Conservation (phyloP, 2,888 invertebrate species). For the Hirtodrosophila duncani region DNA sequence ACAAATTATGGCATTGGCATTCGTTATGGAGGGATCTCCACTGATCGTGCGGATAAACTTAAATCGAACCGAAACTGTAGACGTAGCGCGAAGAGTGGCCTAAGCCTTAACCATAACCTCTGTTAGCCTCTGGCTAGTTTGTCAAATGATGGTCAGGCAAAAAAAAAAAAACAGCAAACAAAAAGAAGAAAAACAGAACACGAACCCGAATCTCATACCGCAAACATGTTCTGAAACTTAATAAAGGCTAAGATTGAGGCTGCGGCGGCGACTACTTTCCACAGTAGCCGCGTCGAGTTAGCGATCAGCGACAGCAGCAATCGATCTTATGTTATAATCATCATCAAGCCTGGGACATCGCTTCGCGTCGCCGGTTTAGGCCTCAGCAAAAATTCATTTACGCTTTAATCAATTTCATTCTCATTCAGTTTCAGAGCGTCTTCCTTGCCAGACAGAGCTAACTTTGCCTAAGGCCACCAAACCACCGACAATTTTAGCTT, state of each 20-base stretch:
- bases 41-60: slow-evolving; percentile 74
- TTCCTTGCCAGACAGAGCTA: slow-evolving; percentile 16
- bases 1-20: slow-evolving; percentile 62
- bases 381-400: slow-evolving; percentile 75
- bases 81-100: slow-evolving; percentile 22
- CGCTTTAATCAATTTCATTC: slow-evolving; percentile 77
- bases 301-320: slow-evolving; percentile 76
- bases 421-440: slow-evolving; percentile 22
- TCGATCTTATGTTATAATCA: slow-evolving; percentile 76
- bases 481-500: slow-evolving; percentile 65
- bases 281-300: slow-evolving; percentile 77
- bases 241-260: slow-evolving; percentile 31
- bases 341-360: slow-evolving; percentile 36
- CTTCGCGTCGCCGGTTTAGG: slow-evolving; percentile 35
- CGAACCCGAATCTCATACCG: slow-evolving; percentile 55
- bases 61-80: slow-evolving; percentile 55
- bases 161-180: slow-evolving; percentile 15
- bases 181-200: slow-evolving; percentile 19
- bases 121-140: slow-evolving; percentile 65
- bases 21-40: slow-evolving; percentile 35
- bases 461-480: slow-evolving; percentile 52
- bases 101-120: slow-evolving; percentile 25
- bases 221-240: slow-evolving; percentile 50
- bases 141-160: slow-evolving; percentile 53
- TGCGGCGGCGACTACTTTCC: slow-evolving; percentile 59